Evolutionary conservation across 2,113 vertebrate species (phyloP).

Genomic region (Amblyopsis rosae): DNA sequence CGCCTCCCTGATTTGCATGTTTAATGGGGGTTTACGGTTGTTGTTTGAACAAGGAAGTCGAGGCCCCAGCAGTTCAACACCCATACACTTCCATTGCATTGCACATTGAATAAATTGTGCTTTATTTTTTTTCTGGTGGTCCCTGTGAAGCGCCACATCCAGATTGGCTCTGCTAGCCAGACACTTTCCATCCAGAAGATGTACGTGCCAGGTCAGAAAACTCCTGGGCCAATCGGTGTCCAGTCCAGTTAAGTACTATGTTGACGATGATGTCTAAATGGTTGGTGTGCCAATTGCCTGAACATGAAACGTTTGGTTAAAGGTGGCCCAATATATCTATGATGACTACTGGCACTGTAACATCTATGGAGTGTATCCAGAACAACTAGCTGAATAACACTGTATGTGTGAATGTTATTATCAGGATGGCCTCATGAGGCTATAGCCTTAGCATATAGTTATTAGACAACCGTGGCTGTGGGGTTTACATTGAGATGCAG

Average conservation of each 20-base stretch:
- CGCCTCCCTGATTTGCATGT: constrained; percentile 83
- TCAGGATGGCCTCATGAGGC: not conserved
- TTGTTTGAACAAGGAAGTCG: constrained; percentile 84
- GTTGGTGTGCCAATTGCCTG: no score
- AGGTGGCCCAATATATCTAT: no score
- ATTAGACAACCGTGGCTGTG: not conserved
- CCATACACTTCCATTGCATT: not conserved
- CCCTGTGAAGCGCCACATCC: no score
- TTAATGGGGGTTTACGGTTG: constrained; percentile 87
- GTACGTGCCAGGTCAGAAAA: not conserved
- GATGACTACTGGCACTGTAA: not conserved
- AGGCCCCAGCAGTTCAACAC: constrained; percentile 57
- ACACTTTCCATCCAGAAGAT: not conserved
- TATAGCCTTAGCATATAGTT: not conserved
- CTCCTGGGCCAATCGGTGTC: no score
- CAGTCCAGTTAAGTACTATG: not conserved
- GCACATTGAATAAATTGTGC: no score
- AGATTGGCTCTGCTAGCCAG: no score
- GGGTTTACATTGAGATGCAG: constrained; percentile 12
- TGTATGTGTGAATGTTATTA: not conserved
- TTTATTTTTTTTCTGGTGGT: no score
- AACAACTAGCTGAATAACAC: not conserved
- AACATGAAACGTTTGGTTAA: no score
- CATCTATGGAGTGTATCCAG: not conserved
- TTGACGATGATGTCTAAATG: no score